Base-by-base conservation (phyloP, 2,888 invertebrate genomes). In the Phanerotoma sp. region DNA sequence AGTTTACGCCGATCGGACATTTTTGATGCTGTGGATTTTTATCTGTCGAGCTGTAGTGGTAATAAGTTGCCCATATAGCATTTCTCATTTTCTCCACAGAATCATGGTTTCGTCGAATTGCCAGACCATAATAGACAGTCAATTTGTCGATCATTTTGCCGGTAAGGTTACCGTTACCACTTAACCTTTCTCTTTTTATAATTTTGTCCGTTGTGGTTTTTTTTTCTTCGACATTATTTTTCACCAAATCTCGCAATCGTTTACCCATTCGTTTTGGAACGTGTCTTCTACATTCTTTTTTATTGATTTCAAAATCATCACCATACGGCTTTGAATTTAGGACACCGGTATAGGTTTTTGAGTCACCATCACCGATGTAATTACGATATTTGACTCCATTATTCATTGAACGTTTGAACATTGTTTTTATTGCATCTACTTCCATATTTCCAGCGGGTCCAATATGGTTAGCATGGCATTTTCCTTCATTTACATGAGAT, bases 31-130 rank as follows among this genome's bases (percentile, higher is more conserved):
- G 64, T 13, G 44, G 51, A 22, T 68, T 65, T 42, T 69, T 58
- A 56, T 71, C 62, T 7, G 69, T 71, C 22, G 71, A 69, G 33
- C 41, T 50, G 35, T 69, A 60, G 51, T 69, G 71, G 57, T 62
- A 66, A 38, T 54, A 70, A 38, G 59, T 63, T 33, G 57, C 55
- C 63, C 62, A 62, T n/a, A 65, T 58, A 6, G 56, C 59, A 35
- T 57, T 61, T 45, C 53, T 58, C 57, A 61, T 60, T 25, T 62
- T 55, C 28, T 56, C 35, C 7, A 57, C 49, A 13, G 55, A 62
- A 40, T 46, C 37, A 20, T 37, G 41, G 28, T 60, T 60, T 13
- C 50, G 47, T 45, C 57, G 56, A 57, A 60, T 60, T 9, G 60
- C 56, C 38, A 45, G 25, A n/a, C n/a, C n/a, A n/a, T n/a, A n/a